phyloP scores from a whole-genome alignment of 2,797 vertebrate genomes.

The Bradypodion pumilum region DNA sequence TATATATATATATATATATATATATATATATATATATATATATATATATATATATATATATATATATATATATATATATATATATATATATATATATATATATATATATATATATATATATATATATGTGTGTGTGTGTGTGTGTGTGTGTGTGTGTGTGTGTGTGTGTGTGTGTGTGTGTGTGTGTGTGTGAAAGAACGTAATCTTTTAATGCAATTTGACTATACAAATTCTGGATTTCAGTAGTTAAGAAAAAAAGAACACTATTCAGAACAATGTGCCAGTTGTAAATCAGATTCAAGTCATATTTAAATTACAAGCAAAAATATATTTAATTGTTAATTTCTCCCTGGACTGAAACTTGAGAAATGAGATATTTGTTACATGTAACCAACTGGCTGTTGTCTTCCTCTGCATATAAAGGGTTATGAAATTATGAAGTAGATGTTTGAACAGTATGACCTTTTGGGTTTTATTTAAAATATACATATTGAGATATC shows the following conservation, averaged over 20 bases:
- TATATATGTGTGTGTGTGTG: too few relatives aligned
- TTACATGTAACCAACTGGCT: constrained; percentile 69
- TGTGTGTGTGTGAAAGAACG: neutral
- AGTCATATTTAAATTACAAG: constrained; percentile 41
- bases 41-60: too few relatives aligned
- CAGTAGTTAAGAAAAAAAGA: neutral
- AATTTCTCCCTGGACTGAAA: constrained; percentile 66
- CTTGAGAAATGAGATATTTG: constrained; percentile 65
- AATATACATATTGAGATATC: constrained; percentile 60
- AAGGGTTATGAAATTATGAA: constrained; percentile 64
- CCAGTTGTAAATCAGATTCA: constrained; percentile 4
- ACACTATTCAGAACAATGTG: neutral
- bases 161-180: too few relatives aligned
- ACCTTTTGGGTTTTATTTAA: constrained; percentile 54
- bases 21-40: too few relatives aligned
- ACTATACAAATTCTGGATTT: neutral
- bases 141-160: too few relatives aligned
- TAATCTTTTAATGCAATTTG: neutral
- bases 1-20: too few relatives aligned
- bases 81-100: too few relatives aligned
- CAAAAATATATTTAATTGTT: constrained; percentile 41
- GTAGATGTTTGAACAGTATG: constrained; percentile 58
- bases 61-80: too few relatives aligned
- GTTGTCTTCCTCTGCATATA: constrained; percentile 54
- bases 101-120: too few relatives aligned